Conservation (phyloP, 35 echinoderm and acorn worm species). For the Hemicentrotus pulcherrimus region DNA sequence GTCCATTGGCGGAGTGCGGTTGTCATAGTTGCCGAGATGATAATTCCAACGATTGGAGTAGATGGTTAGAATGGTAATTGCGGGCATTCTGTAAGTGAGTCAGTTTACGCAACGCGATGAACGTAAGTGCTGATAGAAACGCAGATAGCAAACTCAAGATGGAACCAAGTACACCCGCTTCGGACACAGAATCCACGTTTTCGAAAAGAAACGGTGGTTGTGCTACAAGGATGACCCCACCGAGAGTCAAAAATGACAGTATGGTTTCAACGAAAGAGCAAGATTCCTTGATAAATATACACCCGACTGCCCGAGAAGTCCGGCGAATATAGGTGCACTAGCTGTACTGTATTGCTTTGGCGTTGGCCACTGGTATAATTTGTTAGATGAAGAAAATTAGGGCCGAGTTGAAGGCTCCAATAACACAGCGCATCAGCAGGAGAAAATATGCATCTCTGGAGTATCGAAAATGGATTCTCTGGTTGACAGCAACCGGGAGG, state of each 20-base stretch:
- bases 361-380: slow-evolving; percentile 7
- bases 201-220: slow-evolving; percentile 32
- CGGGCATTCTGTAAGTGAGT: background rate
- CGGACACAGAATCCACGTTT: background rate
- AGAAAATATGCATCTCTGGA: background rate
- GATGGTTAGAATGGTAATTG: background rate
- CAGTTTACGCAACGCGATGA: background rate
- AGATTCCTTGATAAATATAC: background rate
- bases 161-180: background rate
- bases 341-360: slow-evolving; percentile 18
- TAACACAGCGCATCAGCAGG: background rate
- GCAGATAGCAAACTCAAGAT: background rate
- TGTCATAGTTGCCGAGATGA: background rate
- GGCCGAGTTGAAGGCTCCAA: background rate
- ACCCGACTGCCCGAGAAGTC: background rate
- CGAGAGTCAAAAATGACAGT: background rate
- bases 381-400: background rate
- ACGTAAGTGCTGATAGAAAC: background rate
- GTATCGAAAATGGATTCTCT: background rate
- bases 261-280: slow-evolving; percentile 11
- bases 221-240: slow-evolving; percentile 5
- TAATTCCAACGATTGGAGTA: background rate
- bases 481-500: background rate
- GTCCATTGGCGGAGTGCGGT: background rate
- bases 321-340: background rate